Conservation (phyloP, 2,888 invertebrate species). For the Dromius quadrimaculatus region DNA sequence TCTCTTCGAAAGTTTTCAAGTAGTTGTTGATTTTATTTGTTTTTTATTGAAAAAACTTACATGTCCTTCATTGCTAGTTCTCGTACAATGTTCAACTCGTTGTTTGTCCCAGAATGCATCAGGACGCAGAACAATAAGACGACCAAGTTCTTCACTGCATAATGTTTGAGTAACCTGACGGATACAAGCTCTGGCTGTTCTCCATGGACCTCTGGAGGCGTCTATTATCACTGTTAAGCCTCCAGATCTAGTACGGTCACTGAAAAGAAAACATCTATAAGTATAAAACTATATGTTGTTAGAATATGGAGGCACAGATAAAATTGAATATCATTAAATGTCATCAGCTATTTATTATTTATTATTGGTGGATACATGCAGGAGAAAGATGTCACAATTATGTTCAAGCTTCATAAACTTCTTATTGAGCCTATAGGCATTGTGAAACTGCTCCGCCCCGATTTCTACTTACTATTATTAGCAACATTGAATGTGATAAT, state of each 20-base stretch:
- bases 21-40: too few species aligned
- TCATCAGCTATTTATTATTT: too few species aligned
- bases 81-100: slow-evolving; percentile 77
- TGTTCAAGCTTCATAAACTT: too few species aligned
- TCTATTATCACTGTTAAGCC: slow-evolving; percentile 76
- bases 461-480: too few species aligned
- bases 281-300: too few species aligned
- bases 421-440: too few species aligned
- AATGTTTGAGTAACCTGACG: slow-evolving; percentile 71
- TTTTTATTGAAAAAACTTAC: slow-evolving; percentile 62
- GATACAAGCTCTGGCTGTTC: slow-evolving; percentile 73
- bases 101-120: slow-evolving; percentile 84
- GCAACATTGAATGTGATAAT: too few species aligned
- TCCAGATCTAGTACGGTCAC: slow-evolving; percentile 68
- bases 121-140: slow-evolving; percentile 75
- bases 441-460: too few species aligned
- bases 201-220: slow-evolving; percentile 74
- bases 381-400: too few species aligned
- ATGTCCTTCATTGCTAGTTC: slow-evolving; percentile 72
- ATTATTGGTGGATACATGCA: too few species aligned
- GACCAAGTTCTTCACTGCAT: slow-evolving; percentile 60
- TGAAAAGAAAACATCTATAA: slow-evolving; percentile 59
- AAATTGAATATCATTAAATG: too few species aligned
- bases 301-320: not conserved
- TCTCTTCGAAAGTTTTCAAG: too few species aligned